Evolutionary conservation across 2,888 invertebrate genomes (phyloP).

Genomic region (Schizotus pectinicornis): DNA sequence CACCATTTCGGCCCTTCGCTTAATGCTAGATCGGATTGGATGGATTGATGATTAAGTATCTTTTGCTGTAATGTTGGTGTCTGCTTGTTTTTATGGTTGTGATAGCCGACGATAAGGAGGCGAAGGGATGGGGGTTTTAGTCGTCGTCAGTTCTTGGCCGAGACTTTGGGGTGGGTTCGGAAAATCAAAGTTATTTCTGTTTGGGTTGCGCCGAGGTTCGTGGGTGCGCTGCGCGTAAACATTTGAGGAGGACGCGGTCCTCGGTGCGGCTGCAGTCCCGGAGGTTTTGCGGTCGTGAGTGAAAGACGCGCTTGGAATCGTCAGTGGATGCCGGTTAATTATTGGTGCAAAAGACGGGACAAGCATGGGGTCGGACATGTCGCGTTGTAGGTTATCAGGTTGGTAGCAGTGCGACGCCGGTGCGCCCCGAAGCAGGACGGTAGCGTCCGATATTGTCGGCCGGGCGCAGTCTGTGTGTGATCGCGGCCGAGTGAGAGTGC

Average conservation of each 20-base stretch:
- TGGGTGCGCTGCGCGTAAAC: slow-evolving; percentile 6
- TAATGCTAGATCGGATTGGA: too few species aligned
- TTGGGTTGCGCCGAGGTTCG: neutral
- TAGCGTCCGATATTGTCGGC: slow-evolving; percentile 49
- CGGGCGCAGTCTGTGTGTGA: slow-evolving; percentile 59
- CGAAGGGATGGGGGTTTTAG: too few species aligned
- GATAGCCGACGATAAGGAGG: too few species aligned
- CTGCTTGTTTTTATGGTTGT: too few species aligned
- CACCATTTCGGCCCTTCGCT: neutral
- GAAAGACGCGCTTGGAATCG: too few species aligned
- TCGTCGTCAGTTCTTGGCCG: too few species aligned
- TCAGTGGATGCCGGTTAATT: neutral
- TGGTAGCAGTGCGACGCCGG: slow-evolving; percentile 55
- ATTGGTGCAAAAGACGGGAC: slow-evolving; percentile 1
- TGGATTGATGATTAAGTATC: too few species aligned
- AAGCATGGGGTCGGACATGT: slow-evolving; percentile 10
- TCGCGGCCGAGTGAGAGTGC: slow-evolving; percentile 57
- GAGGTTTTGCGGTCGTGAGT: too few species aligned
- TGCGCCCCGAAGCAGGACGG: slow-evolving; percentile 49
- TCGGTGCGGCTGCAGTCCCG: too few species aligned
- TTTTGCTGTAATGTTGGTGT: too few species aligned
- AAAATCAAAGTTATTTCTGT: neutral
- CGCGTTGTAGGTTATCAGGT: slow-evolving; percentile 35
- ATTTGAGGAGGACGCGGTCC: too few species aligned
- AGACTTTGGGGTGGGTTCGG: too few species aligned